Percentiles rank a stretch among this genome's conserved stretches.
phyloP scores from a whole-genome alignment of 2,797 vertebrate genomes.

The Cossypha dichroa region DNA sequence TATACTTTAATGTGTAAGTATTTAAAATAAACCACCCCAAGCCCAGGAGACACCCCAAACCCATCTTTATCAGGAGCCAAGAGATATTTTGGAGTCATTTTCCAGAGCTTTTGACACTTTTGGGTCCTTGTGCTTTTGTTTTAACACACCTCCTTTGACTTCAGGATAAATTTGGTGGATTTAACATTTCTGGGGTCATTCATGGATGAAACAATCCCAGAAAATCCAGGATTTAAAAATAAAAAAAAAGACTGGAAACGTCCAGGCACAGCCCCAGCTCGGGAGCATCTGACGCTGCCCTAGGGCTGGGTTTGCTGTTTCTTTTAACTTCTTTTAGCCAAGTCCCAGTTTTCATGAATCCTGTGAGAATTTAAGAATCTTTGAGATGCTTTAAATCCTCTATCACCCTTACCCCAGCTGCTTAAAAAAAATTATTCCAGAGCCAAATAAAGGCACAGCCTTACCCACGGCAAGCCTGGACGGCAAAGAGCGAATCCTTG shows the following conservation, averaged over 20 bases:
- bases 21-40: neutral
- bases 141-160: neutral
- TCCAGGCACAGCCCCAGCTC: neutral
- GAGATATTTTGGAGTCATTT: neutral
- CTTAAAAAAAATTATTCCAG: neutral
- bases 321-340: neutral
- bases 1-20: neutral
- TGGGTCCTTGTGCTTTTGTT: rapidly evolving
- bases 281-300: neutral
- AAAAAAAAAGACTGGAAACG: neutral
- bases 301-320: neutral
- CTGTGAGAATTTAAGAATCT: neutral
- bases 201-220: neutral
- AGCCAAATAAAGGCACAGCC: neutral
- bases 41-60: neutral
- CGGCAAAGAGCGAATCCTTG: rapidly evolving
- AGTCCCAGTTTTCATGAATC: neutral
- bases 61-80: neutral
- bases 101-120: neutral
- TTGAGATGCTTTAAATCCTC: neutral
- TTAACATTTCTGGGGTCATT: neutral
- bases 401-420: neutral
- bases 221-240: neutral
- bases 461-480: rapidly evolving
- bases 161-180: neutral